Conservation (phyloP, 2,113 vertebrate species). For the Dolichallabes microphthalmus region DNA sequence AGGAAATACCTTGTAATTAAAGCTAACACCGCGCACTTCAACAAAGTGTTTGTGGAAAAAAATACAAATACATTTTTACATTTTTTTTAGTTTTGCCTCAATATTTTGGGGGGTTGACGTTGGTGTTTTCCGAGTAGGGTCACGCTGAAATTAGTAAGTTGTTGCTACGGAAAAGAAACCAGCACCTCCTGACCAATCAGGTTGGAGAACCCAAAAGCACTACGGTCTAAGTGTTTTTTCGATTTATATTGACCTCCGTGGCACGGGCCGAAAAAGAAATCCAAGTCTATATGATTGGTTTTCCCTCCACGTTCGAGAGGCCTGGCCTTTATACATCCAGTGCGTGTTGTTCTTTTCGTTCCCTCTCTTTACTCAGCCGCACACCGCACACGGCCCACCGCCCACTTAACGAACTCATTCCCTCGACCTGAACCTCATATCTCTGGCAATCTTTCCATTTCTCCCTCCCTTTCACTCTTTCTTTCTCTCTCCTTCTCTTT, state of each 20-base stretch:
- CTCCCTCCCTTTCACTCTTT: neutral
- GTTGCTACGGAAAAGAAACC: neutral
- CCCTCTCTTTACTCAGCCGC: neutral
- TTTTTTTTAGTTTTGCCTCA: no score
- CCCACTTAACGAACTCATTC: constrained; percentile 1
- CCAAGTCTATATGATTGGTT: neutral
- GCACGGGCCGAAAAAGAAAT: neutral
- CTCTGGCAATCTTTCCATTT: neutral
- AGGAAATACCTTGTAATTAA: constrained; percentile 14
- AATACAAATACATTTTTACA: no score
- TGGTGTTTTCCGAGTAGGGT: no score
- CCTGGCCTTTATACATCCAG: neutral
- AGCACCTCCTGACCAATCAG: neutral
- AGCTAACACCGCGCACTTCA: neutral
- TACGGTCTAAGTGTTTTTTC: neutral
- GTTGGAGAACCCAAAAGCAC: neutral
- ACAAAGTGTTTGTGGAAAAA: neutral
- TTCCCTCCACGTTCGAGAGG: neutral
- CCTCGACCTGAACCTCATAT: neutral
- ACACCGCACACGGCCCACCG: neutral
- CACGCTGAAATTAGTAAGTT: neutral
- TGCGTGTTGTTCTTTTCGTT: neutral
- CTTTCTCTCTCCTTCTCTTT: no score
- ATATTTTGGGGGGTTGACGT: neutral
- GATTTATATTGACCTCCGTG: neutral